Percentiles rank a stretch among this genome's conserved stretches.
Evolutionary conservation across 2,888 invertebrate genomes (phyloP).

Genomic region (Drosophila basisetae): DNA sequence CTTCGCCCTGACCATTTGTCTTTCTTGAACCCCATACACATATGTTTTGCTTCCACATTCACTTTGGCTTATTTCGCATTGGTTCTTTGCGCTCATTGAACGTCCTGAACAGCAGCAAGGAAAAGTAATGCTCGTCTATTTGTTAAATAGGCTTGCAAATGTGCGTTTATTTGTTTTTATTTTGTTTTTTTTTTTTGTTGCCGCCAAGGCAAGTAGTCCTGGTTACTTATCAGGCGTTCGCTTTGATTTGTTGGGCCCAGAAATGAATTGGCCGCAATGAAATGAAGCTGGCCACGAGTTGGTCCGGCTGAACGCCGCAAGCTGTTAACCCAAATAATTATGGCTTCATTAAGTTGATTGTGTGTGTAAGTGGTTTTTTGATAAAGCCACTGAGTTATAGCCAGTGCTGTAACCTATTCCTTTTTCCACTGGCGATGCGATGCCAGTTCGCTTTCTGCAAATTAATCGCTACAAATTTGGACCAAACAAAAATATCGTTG

Average conservation of each 20-base stretch:
- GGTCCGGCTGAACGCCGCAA: constrained; percentile 60
- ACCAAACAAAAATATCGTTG: constrained; percentile 48
- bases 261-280: constrained; percentile 65
- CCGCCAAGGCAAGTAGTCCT: constrained; percentile 5
- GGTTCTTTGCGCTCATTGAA: constrained; percentile 22
- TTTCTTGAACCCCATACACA: not conserved
- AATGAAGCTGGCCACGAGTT: constrained; percentile 31
- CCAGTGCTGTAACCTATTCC: constrained; percentile 32
- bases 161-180: constrained; percentile 50
- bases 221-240: constrained; percentile 59
- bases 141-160: constrained; percentile 79
- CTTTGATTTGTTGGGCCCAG: constrained; percentile 73
- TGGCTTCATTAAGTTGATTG: constrained; percentile 80
- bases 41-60: constrained; percentile 8
- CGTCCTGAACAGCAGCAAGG: constrained; percentile 4
- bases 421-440: constrained; percentile 6
- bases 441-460: constrained; percentile 30
- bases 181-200: not conserved
- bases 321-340: constrained; percentile 82
- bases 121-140: constrained; percentile 65
- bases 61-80: constrained; percentile 12
- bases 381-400: constrained; percentile 74
- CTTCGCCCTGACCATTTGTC: constrained; percentile 27
- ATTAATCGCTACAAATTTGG: constrained; percentile 63
- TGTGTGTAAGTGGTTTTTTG: constrained; percentile 80